phyloP scores from a whole-genome alignment of 2,888 invertebrate genomes.

The Lycaena phlaeas region DNA sequence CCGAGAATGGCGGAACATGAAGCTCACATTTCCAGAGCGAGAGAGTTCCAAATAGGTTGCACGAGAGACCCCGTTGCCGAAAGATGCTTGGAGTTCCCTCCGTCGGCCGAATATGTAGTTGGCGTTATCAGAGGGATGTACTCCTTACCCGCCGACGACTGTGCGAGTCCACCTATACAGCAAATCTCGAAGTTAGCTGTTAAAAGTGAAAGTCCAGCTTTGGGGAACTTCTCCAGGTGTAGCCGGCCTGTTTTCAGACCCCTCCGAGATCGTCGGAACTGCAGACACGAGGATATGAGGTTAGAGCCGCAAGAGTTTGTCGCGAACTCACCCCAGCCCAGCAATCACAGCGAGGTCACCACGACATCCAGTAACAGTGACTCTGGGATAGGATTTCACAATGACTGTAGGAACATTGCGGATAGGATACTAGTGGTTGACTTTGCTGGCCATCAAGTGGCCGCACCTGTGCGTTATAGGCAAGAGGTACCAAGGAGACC shows the following conservation, averaged over 20 bases:
- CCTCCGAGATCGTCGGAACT: constrained; percentile 44
- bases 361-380: constrained; percentile 94
- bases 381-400: constrained; percentile 94
- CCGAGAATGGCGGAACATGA: constrained; percentile 87
- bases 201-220: constrained; percentile 59
- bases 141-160: constrained; percentile 68
- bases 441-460: constrained; percentile 69
- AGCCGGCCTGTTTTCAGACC: constrained; percentile 47
- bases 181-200: constrained; percentile 58
- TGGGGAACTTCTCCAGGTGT: constrained; percentile 47
- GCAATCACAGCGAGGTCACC: constrained; percentile 84
- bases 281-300: constrained; percentile 43
- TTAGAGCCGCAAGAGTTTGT: constrained; percentile 65
- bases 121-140: constrained; percentile 83
- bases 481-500: constrained; percentile 52
- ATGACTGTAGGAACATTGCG: constrained; percentile 87
- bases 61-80: constrained; percentile 84
- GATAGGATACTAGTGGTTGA: constrained; percentile 86
- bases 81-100: constrained; percentile 91
- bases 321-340: constrained; percentile 88
- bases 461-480: constrained; percentile 40
- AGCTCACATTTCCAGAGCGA: constrained; percentile 84
- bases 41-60: constrained; percentile 89
- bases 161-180: constrained; percentile 47
- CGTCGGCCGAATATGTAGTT: constrained; percentile 84